Base-by-base conservation (phyloP, 2,797 vertebrate genomes). In the Sebastes paucispinis region DNA sequence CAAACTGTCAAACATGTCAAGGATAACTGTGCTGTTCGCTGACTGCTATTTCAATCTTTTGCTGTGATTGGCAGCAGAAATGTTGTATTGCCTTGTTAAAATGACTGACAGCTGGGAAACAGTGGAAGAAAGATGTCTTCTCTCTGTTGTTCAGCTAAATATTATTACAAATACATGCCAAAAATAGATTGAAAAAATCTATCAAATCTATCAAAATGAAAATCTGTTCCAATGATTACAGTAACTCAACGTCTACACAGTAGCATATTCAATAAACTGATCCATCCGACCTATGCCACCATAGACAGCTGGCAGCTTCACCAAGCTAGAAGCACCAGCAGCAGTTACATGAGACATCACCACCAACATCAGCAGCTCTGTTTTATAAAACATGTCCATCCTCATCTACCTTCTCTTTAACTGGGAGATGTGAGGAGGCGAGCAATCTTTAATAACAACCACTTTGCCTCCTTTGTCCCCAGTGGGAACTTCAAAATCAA, bases 21-120 rank as follows among this genome's bases (percentile, higher is more conserved):
- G 62, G 64, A 66, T 68, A 73, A 65, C 47, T 59, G 59, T 57
- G 78, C 32, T 54, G 69, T 62, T 75, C 24, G 13, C 66, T 22
- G 58, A 66, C 54, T 60, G 52, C 70, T 52, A 14, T 72, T 75
- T 80, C 54, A 78, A 52, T 75, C 62, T 29, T 65, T 73, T 58
- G 31, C 77, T 69, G 22, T 70, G 67, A 77, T 31, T 75, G 59
- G 47, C 36, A 68, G 69, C 6, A 66, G 34, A 86, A 58, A 66
- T 60, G 59, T 36, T 64, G 69, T 32, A 59, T 60, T 66, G 10
- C 66, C 73, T 82, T 77, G 82, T 86, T 89, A 82, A 80, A 91
- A 75, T 85, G 83, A 88, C 60, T 76, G 90, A 88, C 80, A 80
- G 65, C 47, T 58, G 27, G 47, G 57, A 70, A 76, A 71, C 27